Evolutionary conservation across 2,888 invertebrate genomes (phyloP).

Genomic region (Icerya purchasi): DNA sequence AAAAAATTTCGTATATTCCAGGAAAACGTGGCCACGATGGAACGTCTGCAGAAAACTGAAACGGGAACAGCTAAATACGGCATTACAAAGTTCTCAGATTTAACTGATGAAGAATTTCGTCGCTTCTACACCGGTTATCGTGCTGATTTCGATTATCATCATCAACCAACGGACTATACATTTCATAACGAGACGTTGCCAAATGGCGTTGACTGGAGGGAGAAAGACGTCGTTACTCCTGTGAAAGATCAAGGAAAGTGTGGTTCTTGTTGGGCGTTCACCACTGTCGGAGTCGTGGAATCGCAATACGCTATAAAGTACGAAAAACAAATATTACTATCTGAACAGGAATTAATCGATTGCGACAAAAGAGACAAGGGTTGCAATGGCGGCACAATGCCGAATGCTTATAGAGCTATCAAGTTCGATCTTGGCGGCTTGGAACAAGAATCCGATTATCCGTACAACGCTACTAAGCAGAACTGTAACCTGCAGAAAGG

Average conservation of each 20-base stretch:
- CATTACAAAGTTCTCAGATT: background rate
- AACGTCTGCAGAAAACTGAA: background rate
- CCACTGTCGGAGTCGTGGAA: background rate
- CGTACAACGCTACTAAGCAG: background rate
- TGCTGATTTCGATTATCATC: background rate
- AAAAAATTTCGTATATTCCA: background rate
- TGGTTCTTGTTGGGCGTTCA: background rate
- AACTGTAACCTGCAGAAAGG: background rate
- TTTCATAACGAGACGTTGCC: background rate
- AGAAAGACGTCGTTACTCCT: background rate
- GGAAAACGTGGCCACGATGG: background rate
- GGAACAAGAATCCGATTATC: background rate
- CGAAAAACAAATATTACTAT: background rate
- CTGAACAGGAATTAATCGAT: background rate
- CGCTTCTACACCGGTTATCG: background rate
- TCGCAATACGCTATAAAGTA: background rate
- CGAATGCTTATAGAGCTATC: background rate
- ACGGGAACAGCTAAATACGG: background rate
- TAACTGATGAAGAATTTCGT: background rate
- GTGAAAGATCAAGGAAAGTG: background rate
- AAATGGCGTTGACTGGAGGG: background rate
- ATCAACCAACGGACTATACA: background rate
- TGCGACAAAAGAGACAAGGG: background rate
- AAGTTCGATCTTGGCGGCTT: background rate
- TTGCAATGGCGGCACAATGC: background rate